Conservation (phyloP, 2,113 vertebrate species). For the Tupaia tana region DNA sequence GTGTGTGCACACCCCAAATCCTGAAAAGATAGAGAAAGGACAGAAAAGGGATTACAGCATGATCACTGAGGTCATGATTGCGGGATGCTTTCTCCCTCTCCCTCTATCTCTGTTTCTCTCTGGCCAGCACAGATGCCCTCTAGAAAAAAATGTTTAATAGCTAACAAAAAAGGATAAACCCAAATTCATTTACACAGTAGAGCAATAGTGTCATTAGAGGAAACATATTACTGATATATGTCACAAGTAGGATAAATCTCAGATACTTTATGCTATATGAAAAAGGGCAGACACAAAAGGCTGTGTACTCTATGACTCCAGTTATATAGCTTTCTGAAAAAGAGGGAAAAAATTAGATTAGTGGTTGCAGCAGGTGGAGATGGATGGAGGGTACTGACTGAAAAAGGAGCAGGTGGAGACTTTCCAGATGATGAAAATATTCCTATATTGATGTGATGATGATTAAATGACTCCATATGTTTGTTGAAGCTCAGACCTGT, state of each 20-base stretch:
- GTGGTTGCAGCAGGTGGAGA: neutral
- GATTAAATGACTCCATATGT: neutral
- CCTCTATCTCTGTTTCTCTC: too few species aligned
- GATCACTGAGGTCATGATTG: too few species aligned
- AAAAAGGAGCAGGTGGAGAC: neutral
- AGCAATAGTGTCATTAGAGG: neutral
- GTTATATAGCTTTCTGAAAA: neutral
- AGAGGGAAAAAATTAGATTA: conserved; percentile 17
- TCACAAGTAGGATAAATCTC: neutral
- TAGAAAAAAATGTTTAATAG: neutral
- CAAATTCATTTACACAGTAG: neutral
- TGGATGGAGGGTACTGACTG: neutral
- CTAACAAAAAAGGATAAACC: neutral
- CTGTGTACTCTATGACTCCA: neutral
- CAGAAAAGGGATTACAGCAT: too few species aligned
- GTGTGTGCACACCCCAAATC: too few species aligned
- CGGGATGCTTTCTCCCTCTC: too few species aligned
- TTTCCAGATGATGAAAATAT: neutral
- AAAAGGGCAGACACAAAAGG: neutral
- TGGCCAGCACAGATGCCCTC: too few species aligned
- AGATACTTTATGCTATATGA: conserved; percentile 26
- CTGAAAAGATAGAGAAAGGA: too few species aligned
- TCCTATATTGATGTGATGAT: neutral
- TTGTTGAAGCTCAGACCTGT: neutral
- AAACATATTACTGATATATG: neutral